Percentiles rank a stretch among this genome's conserved stretches.
Conservation (phyloP, 1,140 invertebrate species). For the Drosophila bocki region DNA sequence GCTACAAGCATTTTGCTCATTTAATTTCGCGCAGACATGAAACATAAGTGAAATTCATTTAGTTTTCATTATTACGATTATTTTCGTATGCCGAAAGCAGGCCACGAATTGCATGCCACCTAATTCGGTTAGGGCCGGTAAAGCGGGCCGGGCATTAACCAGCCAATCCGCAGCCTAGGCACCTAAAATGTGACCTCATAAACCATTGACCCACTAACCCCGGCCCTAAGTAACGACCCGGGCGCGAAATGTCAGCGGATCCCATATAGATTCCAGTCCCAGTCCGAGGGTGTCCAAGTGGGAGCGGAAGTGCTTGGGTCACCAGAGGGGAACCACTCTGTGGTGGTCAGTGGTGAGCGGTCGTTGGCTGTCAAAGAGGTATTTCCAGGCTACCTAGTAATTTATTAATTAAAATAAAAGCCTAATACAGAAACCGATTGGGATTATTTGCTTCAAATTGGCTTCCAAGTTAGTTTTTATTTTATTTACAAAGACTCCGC, state of each 20-base stretch:
- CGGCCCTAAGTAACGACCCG: slow-evolving; percentile 76
- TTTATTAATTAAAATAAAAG: slow-evolving; percentile 4
- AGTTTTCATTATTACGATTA: slow-evolving; percentile 74
- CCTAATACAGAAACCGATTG: too few relatives aligned
- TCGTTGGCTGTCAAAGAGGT: neutral
- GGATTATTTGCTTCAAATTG: neutral
- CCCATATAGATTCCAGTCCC: slow-evolving; percentile 70
- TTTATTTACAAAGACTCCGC: neutral
- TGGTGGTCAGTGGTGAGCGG: slow-evolving; percentile 44
- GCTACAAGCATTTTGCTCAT: slow-evolving; percentile 74
- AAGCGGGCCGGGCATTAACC: slow-evolving; percentile 53
- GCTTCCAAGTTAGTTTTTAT: neutral
- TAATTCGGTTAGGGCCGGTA: slow-evolving; percentile 59
- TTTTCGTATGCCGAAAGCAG: slow-evolving; percentile 54
- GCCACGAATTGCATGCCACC: slow-evolving; percentile 70
- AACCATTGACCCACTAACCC: slow-evolving; percentile 81
- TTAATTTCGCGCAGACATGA: slow-evolving; percentile 77
- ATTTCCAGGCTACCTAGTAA: neutral
- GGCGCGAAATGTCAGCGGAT: slow-evolving; percentile 73
- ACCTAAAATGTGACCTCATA: slow-evolving; percentile 68
- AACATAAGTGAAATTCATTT: slow-evolving; percentile 82
- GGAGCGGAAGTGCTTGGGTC: slow-evolving; percentile 58
- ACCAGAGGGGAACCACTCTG: slow-evolving; percentile 48
- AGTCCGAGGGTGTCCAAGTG: slow-evolving; percentile 15
- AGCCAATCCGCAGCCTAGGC: slow-evolving; percentile 27